phyloP scores from a whole-genome alignment of 2,888 invertebrate species.

The Cylindroiulus punctatus region DNA sequence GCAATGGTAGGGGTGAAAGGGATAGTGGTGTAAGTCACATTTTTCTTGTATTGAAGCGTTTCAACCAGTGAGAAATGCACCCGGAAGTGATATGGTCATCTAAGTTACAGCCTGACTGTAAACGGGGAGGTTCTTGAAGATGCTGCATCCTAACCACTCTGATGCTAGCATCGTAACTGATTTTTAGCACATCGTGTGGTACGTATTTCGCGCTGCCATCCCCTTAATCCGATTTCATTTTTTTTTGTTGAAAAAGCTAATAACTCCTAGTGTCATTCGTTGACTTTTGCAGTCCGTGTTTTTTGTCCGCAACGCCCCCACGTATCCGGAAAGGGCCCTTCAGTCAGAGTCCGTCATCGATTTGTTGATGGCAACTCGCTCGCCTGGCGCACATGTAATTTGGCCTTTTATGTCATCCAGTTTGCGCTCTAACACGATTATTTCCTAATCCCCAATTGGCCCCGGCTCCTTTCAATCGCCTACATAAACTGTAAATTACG shows the following conservation, averaged over 20 bases:
- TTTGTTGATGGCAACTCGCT: background rate
- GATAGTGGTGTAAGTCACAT: too few species aligned
- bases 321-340: background rate
- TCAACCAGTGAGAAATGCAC: too few species aligned
- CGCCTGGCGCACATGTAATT: background rate
- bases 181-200: background rate
- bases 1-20: too few species aligned
- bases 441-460: constrained; percentile 43
- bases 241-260: background rate
- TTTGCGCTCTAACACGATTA: constrained; percentile 36
- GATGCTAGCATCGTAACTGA: background rate
- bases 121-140: too few species aligned
- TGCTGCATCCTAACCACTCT: too few species aligned
- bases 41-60: too few species aligned
- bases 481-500: constrained; percentile 45
- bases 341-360: constrained; percentile 16
- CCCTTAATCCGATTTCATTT: background rate
- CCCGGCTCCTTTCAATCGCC: constrained; percentile 45
- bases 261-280: background rate
- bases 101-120: too few species aligned
- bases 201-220: background rate
- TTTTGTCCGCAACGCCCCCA: background rate
- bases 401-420: constrained; percentile 43
- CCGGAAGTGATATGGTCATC: too few species aligned
- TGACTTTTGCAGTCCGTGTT: background rate